phyloP scores from a whole-genome alignment of 2,113 vertebrate species.

The Polypterus senegalus region DNA sequence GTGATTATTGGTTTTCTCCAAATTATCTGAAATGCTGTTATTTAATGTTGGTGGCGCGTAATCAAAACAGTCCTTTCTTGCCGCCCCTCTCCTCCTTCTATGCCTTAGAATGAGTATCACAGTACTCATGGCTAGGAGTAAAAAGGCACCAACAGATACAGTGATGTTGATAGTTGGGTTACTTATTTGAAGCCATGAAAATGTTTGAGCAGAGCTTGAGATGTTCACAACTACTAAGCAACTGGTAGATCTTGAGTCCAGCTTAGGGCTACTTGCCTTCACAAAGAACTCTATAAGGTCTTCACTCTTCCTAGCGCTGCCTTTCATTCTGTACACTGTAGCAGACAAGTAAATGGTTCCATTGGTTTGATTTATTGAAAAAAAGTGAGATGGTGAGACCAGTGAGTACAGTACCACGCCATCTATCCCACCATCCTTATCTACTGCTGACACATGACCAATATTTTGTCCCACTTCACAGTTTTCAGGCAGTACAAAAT shows the following conservation, averaged over 20 bases:
- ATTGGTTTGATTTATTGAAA: conserved; percentile 65
- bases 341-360: conserved; percentile 61
- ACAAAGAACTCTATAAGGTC: conserved; percentile 55
- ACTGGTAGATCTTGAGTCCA: conserved; percentile 54
- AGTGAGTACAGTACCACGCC: conserved; percentile 71
- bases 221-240: conserved; percentile 69
- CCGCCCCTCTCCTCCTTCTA: conserved; percentile 42
- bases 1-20: conserved; percentile 15
- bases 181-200: conserved; percentile 25
- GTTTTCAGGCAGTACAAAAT: conserved; percentile 59
- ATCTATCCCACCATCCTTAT: conserved; percentile 68
- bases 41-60: conserved; percentile 30
- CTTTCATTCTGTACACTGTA: conserved; percentile 43
- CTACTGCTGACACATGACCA: conserved; percentile 71
- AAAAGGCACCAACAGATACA: conserved; percentile 46
- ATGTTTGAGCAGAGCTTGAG: conserved; percentile 45
- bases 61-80: conserved; percentile 33
- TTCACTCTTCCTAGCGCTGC: conserved; percentile 24
- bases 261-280: conserved; percentile 63
- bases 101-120: conserved; percentile 49
- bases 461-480: conserved; percentile 45
- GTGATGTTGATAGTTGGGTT: conserved; percentile 51
- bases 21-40: conserved; percentile 17
- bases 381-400: conserved; percentile 50
- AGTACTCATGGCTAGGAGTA: conserved; percentile 52